phyloP scores from a whole-genome alignment of 2,113 vertebrate species.

The Mirounga angustirostris region DNA sequence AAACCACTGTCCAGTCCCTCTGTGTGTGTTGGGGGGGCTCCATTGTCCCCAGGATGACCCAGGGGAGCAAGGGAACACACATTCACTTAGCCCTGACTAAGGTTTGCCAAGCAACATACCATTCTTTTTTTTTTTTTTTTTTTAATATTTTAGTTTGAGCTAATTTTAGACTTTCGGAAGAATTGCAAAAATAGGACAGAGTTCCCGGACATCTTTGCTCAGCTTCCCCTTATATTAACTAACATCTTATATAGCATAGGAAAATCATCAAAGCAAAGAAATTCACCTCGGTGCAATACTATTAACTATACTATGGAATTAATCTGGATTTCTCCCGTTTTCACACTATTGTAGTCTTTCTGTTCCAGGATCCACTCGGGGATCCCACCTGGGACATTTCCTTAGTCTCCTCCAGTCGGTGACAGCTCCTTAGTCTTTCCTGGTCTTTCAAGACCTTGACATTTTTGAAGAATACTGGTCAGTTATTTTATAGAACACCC shows the following conservation, averaged over 20 bases:
- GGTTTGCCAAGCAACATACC: neutral
- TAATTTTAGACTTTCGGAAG: conserved; percentile 69
- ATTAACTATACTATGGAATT: neutral
- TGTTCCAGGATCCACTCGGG: neutral
- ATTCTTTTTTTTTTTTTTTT: conserved; percentile 9
- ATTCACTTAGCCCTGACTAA: neutral
- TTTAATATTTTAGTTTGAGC: conserved; percentile 60
- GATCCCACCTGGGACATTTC: neutral
- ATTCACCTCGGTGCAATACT: neutral
- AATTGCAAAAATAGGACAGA: conserved; percentile 65
- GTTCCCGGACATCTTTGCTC: conserved; percentile 47
- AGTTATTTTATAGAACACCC: neutral
- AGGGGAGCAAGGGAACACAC: neutral
- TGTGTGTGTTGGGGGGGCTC: neutral
- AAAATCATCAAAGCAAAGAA: neutral
- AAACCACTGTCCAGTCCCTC: neutral
- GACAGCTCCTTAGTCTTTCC: neutral
- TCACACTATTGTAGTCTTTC: neutral
- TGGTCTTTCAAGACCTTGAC: neutral
- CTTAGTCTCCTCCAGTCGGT: neutral
- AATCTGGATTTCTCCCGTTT: neutral
- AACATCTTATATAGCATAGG: conserved; percentile 16
- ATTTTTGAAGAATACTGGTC: neutral
- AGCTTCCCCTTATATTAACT: conserved; percentile 29
- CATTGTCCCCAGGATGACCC: neutral